These are phyloP conservation scores for Zonitis immaculata DNA, from an alignment of 2,888 invertebrate genomes.

Conservation along the genomic window DNA sequence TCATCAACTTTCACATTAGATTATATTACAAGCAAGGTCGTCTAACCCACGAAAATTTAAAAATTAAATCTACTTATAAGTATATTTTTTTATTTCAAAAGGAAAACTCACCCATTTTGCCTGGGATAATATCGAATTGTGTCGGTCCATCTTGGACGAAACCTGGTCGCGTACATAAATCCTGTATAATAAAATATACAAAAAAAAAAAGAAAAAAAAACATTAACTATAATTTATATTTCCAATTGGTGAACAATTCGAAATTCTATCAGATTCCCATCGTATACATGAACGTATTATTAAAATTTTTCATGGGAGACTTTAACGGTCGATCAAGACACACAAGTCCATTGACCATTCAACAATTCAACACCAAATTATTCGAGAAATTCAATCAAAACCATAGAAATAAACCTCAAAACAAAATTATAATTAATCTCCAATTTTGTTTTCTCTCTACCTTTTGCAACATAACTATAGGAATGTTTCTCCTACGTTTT, in stretches of 20 bases:
- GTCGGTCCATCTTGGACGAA: constrained; percentile 76
- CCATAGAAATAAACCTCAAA: too few relatives aligned
- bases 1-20: background rate
- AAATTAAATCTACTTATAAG: too few relatives aligned
- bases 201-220: constrained; percentile 25
- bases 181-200: too few relatives aligned
- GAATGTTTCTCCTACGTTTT: too few relatives aligned
- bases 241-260: background rate
- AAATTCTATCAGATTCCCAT: background rate
- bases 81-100: too few relatives aligned
- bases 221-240: background rate
- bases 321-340: constrained; percentile 9
- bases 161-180: constrained; percentile 68
- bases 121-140: constrained; percentile 79
- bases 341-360: background rate
- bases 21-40: background rate
- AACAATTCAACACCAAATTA: background rate
- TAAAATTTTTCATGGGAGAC: constrained; percentile 8
- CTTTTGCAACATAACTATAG: too few relatives aligned
- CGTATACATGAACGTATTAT: constrained; percentile 13
- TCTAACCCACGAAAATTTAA: background rate
- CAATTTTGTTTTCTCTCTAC: too few relatives aligned
- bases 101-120: constrained; percentile 74
- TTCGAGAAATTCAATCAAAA: too few relatives aligned
- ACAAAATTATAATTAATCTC: too few relatives aligned